Evolutionary conservation across 2,888 invertebrate species (phyloP).

Genomic region (Troides oblongomaculatus): DNA sequence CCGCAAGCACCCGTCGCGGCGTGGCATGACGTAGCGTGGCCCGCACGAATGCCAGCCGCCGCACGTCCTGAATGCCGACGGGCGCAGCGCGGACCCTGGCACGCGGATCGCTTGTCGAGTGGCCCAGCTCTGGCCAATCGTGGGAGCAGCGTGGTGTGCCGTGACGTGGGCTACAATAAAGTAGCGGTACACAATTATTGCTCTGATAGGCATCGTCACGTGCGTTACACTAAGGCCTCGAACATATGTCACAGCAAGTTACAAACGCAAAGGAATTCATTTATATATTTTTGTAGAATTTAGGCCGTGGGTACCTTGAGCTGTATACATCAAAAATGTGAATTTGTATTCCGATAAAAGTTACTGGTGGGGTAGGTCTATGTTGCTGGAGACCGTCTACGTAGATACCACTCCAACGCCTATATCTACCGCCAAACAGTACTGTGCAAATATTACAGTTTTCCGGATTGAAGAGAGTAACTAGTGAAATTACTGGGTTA

Average conservation of each 20-base stretch:
- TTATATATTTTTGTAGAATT: not conserved
- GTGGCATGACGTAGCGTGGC: slow-evolving; percentile 16
- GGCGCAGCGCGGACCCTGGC: slow-evolving; percentile 31
- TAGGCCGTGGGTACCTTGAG: too few relatives aligned
- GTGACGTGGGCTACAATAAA: slow-evolving; percentile 15
- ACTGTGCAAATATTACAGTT: too few relatives aligned
- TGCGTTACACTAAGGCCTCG: not conserved
- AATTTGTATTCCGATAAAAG: too few relatives aligned
- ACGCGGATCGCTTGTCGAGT: slow-evolving; percentile 53
- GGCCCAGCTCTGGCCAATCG: slow-evolving; percentile 32
- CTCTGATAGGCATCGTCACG: slow-evolving; percentile 23
- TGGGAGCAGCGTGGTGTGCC: slow-evolving; percentile 13
- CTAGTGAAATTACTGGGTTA: too few relatives aligned
- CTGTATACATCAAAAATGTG: too few relatives aligned
- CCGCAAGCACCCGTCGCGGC: slow-evolving; percentile 4
- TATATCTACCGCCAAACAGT: too few relatives aligned
- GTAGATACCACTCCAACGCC: too few relatives aligned
- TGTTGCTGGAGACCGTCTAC: too few relatives aligned
- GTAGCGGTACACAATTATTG: slow-evolving; percentile 23
- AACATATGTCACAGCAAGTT: not conserved
- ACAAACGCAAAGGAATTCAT: not conserved
- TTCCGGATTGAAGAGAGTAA: too few relatives aligned
- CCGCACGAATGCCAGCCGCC: slow-evolving; percentile 2
- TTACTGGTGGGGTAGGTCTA: too few relatives aligned
- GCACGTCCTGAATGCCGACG: slow-evolving; percentile 20